Evolutionary conservation across 2,113 vertebrate genomes (phyloP), one percentile per base, ranked within the genome.

Genomic region (Oreocharis arfaki): DNA sequence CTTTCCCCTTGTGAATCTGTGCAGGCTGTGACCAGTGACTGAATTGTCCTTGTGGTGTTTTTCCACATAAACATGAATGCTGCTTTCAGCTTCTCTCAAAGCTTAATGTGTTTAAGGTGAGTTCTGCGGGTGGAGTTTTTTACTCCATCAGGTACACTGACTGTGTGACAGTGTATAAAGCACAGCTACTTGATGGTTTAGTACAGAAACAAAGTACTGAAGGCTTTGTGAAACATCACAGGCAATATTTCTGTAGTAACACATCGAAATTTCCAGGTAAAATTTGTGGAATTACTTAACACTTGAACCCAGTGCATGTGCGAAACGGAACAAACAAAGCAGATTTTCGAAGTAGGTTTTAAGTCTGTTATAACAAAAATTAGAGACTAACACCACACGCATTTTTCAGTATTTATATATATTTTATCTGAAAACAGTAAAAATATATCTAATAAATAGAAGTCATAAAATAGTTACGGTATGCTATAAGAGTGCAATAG

Each of bases 361-460:
- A 85, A 80, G 30, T n/a, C 47, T 26, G 68, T 57, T 4, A 7
- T 32, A 69, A 33, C 7, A 65, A 90, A 41, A 69, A 10, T 16
- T 30, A 39, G 24, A 90, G 13, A 47, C 39, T 63, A 73, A 56
- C 8, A 2, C 4, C 8, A 2, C 4, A 18, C 8, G 4, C 9
- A 7, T 1, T 92, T 81, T 80, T 32, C 2, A 77, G 3, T 56
- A 42, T 84, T 90, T 94, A 5, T n/a, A 35, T 74, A n/a, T 67
- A 60, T 94, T 92, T 67, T 70, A 49, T n/a, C 37, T 55, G 32
- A 85, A 94, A 96, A 73, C 4, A 82, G 18, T 74, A 55, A 22
- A 96, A 84, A 22, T 87, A 33, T 90, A 97, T 90, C 53, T 78
- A 89, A 92, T 70, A 96, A 93, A 52, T 82, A 93, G 17, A 93